These are phyloP conservation scores for Chymomyza costata DNA, from an alignment of 1,140 invertebrate genomes.

Conservation along the genomic window DNA sequence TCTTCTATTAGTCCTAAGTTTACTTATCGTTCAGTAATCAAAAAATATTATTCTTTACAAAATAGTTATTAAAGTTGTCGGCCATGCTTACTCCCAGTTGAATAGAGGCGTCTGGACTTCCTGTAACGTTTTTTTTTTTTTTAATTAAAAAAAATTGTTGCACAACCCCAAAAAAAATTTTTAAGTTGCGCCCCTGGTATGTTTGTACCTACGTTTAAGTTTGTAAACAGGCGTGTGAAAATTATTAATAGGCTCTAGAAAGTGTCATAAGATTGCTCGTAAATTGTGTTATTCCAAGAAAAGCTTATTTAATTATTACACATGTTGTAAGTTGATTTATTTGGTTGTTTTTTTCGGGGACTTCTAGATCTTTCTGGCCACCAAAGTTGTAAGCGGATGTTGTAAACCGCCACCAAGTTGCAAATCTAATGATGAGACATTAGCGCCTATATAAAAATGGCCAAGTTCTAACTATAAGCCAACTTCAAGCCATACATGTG, in stretches of 20 bases:
- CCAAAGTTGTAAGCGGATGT: constrained; percentile 59
- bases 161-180: too few relatives aligned
- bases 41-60: too few relatives aligned
- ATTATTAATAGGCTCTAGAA: constrained; percentile 59
- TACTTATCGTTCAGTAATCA: too few relatives aligned
- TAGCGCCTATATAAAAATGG: constrained; percentile 1
- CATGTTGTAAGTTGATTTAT: constrained; percentile 40
- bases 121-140: too few relatives aligned
- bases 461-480: constrained; percentile 48
- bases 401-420: constrained; percentile 44
- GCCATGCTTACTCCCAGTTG: too few relatives aligned
- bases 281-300: constrained; percentile 50
- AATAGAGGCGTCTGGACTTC: too few relatives aligned
- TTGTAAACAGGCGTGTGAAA: constrained; percentile 62
- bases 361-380: constrained; percentile 1
- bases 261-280: constrained; percentile 38
- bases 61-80: too few relatives aligned
- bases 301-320: constrained; percentile 13
- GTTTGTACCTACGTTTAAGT: too few relatives aligned
- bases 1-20: too few relatives aligned
- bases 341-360: constrained; percentile 4
- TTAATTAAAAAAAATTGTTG: too few relatives aligned
- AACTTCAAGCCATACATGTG: constrained; percentile 47
- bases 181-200: too few relatives aligned
- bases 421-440: constrained; percentile 43